A percentile compares a stretch with the other conserved stretches of the same genome.
phyloP scores from a whole-genome alignment of 2,113 vertebrate species.

The Podarcis raffonei region DNA sequence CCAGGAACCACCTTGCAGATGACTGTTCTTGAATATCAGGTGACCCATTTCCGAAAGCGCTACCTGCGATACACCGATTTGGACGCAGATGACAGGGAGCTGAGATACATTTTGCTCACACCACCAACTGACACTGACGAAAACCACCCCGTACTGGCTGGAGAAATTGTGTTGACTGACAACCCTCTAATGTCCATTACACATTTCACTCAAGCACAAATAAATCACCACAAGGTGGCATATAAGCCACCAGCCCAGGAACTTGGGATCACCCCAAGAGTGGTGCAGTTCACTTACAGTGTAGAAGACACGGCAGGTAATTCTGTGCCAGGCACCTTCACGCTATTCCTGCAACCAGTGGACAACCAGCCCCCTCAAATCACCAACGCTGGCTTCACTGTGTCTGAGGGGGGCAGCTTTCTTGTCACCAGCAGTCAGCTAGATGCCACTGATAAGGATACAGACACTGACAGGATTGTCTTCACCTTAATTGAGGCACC shows the following conservation, averaged over 20 bases:
- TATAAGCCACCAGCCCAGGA: conserved; percentile 66
- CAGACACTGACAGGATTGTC: conserved; percentile 78
- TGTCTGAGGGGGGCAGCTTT: conserved; percentile 60
- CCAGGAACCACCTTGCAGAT: conserved; percentile 69
- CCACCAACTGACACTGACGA: conserved; percentile 66
- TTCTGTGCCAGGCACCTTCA: conserved; percentile 64
- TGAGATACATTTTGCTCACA: conserved; percentile 68
- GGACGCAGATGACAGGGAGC: conserved; percentile 66
- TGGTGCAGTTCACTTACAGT: conserved; percentile 70
- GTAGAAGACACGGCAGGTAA: conserved; percentile 72
- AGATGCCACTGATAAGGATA: conserved; percentile 82
- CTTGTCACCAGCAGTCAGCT: conserved; percentile 74
- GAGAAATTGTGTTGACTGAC: conserved; percentile 67
- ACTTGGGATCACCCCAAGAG: conserved; percentile 59
- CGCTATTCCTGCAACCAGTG: conserved; percentile 69
- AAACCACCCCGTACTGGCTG: conserved; percentile 59
- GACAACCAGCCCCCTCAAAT: conserved; percentile 68
- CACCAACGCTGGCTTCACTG: conserved; percentile 68
- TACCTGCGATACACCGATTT: conserved; percentile 68
- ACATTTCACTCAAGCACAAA: conserved; percentile 71
- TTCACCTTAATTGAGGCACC: conserved; percentile 76
- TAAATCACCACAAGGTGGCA: conserved; percentile 71
- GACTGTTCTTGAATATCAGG: conserved; percentile 68
- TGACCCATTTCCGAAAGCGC: conserved; percentile 67
- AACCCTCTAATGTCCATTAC: conserved; percentile 43